A percentile compares a stretch with the other conserved stretches of the same genome.
These are phyloP conservation scores for Mionectes olivaceus DNA, from an alignment of 2,797 vertebrate species.

Conservation along the genomic window DNA sequence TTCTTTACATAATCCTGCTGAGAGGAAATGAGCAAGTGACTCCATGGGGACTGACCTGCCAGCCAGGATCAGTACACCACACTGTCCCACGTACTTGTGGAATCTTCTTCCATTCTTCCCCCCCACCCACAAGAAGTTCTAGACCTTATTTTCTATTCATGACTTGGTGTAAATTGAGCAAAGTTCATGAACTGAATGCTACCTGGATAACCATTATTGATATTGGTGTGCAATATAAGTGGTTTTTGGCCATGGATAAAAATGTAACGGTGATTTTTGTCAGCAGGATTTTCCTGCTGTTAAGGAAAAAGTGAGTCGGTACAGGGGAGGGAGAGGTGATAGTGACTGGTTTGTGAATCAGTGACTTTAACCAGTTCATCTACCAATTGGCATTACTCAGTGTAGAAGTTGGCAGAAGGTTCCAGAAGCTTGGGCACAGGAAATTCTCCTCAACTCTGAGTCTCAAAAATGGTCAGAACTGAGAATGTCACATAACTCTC, in stretches of 20 bases:
- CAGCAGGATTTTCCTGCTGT: not conserved
- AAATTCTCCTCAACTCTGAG: not conserved
- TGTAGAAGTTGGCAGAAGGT: not conserved
- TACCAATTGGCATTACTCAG: accelerated
- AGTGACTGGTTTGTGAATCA: not conserved
- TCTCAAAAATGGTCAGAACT: not conserved
- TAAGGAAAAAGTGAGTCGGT: not conserved
- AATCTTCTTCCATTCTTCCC: not conserved
- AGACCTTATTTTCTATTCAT: not conserved
- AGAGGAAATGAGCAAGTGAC: not conserved
- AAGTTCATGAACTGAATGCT: not conserved
- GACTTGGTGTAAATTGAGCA: not conserved
- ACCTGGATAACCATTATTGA: not conserved
- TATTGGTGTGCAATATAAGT: not conserved
- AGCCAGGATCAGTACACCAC: not conserved
- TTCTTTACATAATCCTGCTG: accelerated
- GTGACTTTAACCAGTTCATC: accelerated
- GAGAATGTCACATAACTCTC: not conserved
- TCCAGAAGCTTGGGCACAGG: not conserved
- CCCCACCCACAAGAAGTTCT: not conserved
- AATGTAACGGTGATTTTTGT: accelerated
- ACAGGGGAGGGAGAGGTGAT: not conserved
- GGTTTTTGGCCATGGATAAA: accelerated
- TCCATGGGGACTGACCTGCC: not conserved
- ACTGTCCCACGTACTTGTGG: not conserved